Evolutionary conservation across 2,888 invertebrate species (phyloP).

Genomic region (Lasioglossum villosulum): DNA sequence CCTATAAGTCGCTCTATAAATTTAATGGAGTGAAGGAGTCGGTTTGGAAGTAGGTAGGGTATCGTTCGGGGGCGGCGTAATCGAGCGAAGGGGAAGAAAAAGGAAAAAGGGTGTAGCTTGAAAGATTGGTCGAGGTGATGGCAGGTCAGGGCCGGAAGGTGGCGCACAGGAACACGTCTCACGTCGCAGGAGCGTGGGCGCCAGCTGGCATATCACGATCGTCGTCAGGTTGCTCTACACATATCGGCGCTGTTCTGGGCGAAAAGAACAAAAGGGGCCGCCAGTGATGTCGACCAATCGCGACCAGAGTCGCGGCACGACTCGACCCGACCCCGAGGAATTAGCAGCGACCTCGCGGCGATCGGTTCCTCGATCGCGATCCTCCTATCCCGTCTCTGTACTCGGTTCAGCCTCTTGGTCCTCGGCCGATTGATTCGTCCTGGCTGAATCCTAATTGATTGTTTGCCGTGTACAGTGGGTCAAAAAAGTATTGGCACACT

Average conservation of each 20-base stretch:
- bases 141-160: slow-evolving; percentile 71
- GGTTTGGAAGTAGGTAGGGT: slow-evolving; percentile 17
- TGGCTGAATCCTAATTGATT: slow-evolving; percentile 56
- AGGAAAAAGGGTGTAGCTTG: slow-evolving; percentile 58
- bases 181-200: slow-evolving; percentile 75
- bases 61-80: slow-evolving; percentile 41
- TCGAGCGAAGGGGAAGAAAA: slow-evolving; percentile 33
- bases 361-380: slow-evolving; percentile 67
- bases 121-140: slow-evolving; percentile 56
- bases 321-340: slow-evolving; percentile 72
- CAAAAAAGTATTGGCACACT: no score
- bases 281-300: slow-evolving; percentile 65
- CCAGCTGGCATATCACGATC: slow-evolving; percentile 77
- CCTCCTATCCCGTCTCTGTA: slow-evolving; percentile 34
- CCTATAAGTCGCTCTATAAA: not conserved
- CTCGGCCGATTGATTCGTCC: slow-evolving; percentile 69
- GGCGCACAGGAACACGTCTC: slow-evolving; percentile 66
- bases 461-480: slow-evolving; percentile 53
- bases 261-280: slow-evolving; percentile 73
- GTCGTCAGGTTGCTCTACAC: slow-evolving; percentile 73
- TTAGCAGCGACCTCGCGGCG: slow-evolving; percentile 71
- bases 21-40: not conserved
- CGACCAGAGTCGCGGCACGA: slow-evolving; percentile 65
- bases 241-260: slow-evolving; percentile 64
- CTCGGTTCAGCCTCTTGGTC: slow-evolving; percentile 10